phyloP scores from a whole-genome alignment of 1,140 invertebrate species.

The Mizuhopecten yessoensis region DNA sequence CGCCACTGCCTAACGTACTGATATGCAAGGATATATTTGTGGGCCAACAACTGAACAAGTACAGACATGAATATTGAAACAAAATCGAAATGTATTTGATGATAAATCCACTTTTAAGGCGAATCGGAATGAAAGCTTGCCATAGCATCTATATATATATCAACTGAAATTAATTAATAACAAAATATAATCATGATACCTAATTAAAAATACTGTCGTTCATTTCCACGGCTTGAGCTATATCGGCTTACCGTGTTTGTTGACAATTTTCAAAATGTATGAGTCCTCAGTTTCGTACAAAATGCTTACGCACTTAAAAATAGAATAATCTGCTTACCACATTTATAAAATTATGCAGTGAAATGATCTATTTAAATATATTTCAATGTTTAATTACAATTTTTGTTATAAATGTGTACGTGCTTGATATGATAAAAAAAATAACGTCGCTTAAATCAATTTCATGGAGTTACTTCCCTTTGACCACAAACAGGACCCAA shows the following conservation, averaged over 20 bases:
- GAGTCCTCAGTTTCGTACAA: not conserved
- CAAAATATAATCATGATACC: not conserved
- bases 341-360: not conserved
- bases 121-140: not conserved
- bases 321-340: no score
- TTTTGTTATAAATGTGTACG: no score
- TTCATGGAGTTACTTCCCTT: not conserved
- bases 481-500: not conserved
- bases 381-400: no score
- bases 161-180: not conserved
- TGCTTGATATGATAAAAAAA: no score
- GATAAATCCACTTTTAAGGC: not conserved
- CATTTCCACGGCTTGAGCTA: not conserved
- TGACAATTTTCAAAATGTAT: not conserved
- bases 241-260: not conserved
- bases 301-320: not conserved
- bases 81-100: not conserved
- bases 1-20: no score
- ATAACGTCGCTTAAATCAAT: not conserved
- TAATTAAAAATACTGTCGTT: not conserved
- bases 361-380: no score
- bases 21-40: no score
- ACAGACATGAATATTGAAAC: not conserved
- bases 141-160: not conserved
- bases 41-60: no score